Conservation (phyloP, 2,113 vertebrate genomes). For the Zosterops borbonicus region DNA sequence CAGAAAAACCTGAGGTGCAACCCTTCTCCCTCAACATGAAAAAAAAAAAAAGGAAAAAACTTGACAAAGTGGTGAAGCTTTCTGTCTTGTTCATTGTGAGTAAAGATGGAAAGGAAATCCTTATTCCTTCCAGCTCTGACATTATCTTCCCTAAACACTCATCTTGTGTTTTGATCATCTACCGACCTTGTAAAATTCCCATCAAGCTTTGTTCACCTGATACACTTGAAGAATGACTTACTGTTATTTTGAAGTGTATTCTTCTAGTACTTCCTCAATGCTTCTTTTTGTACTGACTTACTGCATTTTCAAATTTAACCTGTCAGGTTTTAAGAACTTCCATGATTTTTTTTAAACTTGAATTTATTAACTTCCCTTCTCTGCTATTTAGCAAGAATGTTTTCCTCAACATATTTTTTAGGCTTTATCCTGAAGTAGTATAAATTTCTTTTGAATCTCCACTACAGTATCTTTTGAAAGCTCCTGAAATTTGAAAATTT, state of each 20-base stretch:
- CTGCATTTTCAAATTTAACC: background rate
- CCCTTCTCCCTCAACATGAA: rapidly evolving
- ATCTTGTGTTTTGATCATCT: background rate
- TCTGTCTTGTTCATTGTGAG: background rate
- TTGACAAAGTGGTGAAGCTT: background rate
- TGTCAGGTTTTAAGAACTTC: background rate
- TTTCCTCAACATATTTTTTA: background rate
- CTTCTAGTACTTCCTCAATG: background rate
- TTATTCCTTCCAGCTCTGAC: background rate
- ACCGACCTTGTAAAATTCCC: background rate
- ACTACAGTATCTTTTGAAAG: background rate
- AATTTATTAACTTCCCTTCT: background rate
- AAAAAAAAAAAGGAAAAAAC: background rate
- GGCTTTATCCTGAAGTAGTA: background rate
- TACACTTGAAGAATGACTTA: background rate
- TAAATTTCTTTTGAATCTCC: background rate
- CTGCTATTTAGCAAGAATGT: background rate
- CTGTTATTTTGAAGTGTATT: background rate
- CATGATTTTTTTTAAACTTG: background rate
- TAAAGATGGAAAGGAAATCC: background rate
- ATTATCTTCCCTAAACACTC: background rate
- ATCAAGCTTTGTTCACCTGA: background rate
- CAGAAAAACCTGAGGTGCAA: background rate
- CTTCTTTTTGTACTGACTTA: background rate
- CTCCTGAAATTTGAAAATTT: background rate